A percentile compares a stretch with the other conserved stretches of the same genome.
Conservation (phyloP, 2,888 invertebrate species). For the Pilophorus perplexus region DNA sequence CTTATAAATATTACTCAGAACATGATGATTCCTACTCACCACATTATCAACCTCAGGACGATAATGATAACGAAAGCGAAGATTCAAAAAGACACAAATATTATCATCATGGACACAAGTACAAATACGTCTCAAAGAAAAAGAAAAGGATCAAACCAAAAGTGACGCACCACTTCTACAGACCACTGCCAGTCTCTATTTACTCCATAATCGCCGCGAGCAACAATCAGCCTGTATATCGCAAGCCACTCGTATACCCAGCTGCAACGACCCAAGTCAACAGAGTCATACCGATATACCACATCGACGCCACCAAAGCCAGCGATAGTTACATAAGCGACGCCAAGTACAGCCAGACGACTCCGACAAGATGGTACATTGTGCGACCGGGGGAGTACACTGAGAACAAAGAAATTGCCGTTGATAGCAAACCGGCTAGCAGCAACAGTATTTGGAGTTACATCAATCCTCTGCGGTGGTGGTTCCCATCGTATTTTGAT, state of each 20-base stretch:
- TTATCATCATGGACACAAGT: slow-evolving; percentile 20
- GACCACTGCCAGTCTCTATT: slow-evolving; percentile 28
- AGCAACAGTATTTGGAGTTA: slow-evolving; percentile 39
- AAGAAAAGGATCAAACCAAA: slow-evolving; percentile 18
- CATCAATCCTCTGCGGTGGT: slow-evolving; percentile 41
- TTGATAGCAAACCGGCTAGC: slow-evolving; percentile 29
- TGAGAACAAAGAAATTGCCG: slow-evolving; percentile 36
- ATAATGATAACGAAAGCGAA: slow-evolving; percentile 13
- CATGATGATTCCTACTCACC: slow-evolving; percentile 22
- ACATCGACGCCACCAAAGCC: background rate
- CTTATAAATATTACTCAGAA: slow-evolving; percentile 25
- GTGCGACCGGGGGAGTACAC: slow-evolving; percentile 36
- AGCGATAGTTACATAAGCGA: slow-evolving; percentile 22
- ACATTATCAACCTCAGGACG: slow-evolving; percentile 2
- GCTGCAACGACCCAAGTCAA: too few species aligned
- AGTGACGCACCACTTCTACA: background rate
- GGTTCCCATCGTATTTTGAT: slow-evolving; percentile 41
- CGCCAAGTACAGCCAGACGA: background rate
- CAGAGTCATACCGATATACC: slow-evolving; percentile 5
- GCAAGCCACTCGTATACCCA: background rate
- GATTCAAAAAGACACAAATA: slow-evolving; percentile 28
- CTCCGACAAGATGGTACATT: slow-evolving; percentile 25
- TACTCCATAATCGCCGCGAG: slow-evolving; percentile 31
- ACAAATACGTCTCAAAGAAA: slow-evolving; percentile 22
- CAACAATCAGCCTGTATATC: slow-evolving; percentile 3